Evolutionary conservation across 1,140 invertebrate species (phyloP), one percentile per base, ranked within the genome.

Genomic region (Caenorhabditis latens): DNA sequence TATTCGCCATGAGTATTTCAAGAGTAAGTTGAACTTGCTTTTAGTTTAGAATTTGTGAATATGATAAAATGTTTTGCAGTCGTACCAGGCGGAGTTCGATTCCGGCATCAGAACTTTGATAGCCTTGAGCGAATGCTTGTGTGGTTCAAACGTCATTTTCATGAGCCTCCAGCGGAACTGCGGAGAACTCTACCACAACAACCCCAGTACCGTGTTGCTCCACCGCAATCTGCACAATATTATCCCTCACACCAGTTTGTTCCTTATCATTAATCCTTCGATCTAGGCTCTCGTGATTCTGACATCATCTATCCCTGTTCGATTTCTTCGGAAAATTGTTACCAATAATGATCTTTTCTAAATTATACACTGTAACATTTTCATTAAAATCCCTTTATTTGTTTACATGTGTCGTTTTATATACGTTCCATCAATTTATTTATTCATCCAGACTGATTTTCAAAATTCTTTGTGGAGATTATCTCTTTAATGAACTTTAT

Each of bases 71-170:
- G 16, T 83, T 58, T 86, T 86, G 21, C 79, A 86, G 95, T 99
- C 0, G 95, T 95, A 9, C 96, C 97, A 0, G 96, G 99, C 87
- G 98, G 98, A 19, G 97, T 97, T 91, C 95, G 95, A 75, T 99
- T 97, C 93, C 94, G 98, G 48, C 95, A 95, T 83, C 95, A 97
- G 92, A 95, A 95, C 90, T 99, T 99, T 93, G 95, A 96, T 84
- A 95, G 95, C 1, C 93, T 99, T 0, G 95, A 95, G 84, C 95
- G 95, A 2, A 92, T 99, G 11, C 95, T 99, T 89, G 95, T 96
- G 83, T 99, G 97, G 97, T 99, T 99, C 93, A 99, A 99, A 92
- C 96, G 97, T 93, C 97, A 99, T 92, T 99, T 97, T 94, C 94
- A 96, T 79, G 97, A 98, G 91, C 96, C 96, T 13, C 88, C 84